phyloP scores from a whole-genome alignment of 1,140 invertebrate species.

The Vanessa atalanta region DNA sequence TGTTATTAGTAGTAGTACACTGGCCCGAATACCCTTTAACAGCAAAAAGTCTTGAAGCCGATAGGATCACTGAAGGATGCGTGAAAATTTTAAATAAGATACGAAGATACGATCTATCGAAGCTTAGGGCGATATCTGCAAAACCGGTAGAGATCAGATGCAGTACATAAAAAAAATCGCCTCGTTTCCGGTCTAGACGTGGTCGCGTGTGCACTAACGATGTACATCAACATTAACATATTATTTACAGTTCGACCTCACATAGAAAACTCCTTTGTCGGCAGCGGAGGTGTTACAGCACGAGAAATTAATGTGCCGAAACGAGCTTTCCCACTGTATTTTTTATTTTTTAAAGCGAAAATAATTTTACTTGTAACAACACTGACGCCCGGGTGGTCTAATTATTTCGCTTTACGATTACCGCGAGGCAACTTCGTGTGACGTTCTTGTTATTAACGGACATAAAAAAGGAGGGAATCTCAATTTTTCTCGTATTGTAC shows the following conservation, averaged over 20 bases:
- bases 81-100: no score
- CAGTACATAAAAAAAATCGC: conserved; percentile 47
- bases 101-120: neutral
- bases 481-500: no score
- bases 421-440: no score
- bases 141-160: conserved; percentile 31
- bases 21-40: no score
- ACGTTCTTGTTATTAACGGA: no score
- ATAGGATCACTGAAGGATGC: no score
- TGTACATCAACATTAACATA: conserved; percentile 47
- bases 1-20: no score
- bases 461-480: no score
- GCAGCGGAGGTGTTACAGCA: conserved; percentile 35
- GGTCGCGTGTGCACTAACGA: conserved; percentile 58
- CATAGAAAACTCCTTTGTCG: conserved; percentile 36
- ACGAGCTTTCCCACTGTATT: conserved; percentile 16
- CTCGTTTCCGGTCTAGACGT: conserved; percentile 65
- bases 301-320: conserved; percentile 49
- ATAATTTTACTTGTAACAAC: neutral
- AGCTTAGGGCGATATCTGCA: conserved; percentile 9
- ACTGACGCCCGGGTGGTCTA: conserved; percentile 4
- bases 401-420: conserved; percentile 8
- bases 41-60: no score
- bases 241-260: conserved; percentile 31
- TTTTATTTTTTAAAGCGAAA: conserved; percentile 5